Conservation (phyloP, 2,888 invertebrate genomes). For the Alsophila aescularia region DNA sequence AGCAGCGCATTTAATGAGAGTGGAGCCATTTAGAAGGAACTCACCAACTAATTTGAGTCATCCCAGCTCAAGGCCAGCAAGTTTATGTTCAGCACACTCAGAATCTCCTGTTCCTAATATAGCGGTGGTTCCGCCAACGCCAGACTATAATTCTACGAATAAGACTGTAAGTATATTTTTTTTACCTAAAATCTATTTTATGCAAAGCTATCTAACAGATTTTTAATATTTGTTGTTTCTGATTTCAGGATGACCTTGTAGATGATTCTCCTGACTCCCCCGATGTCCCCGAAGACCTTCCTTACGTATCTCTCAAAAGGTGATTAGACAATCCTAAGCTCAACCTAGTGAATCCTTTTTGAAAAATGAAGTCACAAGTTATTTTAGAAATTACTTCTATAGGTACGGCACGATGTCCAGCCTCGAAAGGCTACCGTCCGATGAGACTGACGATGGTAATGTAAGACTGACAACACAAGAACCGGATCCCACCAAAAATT, state of each 20-base stretch:
- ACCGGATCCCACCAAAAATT: conserved; percentile 63
- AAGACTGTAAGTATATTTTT: conserved; percentile 68
- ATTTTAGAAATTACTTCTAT: conserved; percentile 44
- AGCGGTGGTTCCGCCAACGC: conserved; percentile 90
- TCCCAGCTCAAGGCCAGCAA: conserved; percentile 77
- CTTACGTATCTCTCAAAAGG: conserved; percentile 88
- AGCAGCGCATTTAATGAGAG: conserved; percentile 84
- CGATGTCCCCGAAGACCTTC: conserved; percentile 88
- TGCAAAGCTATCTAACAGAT: not conserved
- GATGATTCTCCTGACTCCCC: conserved; percentile 90
- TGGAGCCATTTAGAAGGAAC: conserved; percentile 82
- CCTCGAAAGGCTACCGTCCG: conserved; percentile 87
- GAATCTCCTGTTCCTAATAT: conserved; percentile 87
- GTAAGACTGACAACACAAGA: conserved; percentile 73
- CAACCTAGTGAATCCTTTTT: not conserved
- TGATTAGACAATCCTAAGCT: conserved; percentile 38
- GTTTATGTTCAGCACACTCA: conserved; percentile 67
- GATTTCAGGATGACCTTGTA: conserved; percentile 75
- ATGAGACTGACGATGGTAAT: conserved; percentile 85
- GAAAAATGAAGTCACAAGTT: conserved; percentile 22
- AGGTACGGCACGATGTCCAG: conserved; percentile 90
- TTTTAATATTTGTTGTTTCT: conserved; percentile 13
- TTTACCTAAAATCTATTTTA: not conserved
- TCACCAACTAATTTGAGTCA: conserved; percentile 56
- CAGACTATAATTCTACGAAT: conserved; percentile 82